phyloP scores from a whole-genome alignment of 2,797 vertebrate genomes.

The Ptychadena robeensis region DNA sequence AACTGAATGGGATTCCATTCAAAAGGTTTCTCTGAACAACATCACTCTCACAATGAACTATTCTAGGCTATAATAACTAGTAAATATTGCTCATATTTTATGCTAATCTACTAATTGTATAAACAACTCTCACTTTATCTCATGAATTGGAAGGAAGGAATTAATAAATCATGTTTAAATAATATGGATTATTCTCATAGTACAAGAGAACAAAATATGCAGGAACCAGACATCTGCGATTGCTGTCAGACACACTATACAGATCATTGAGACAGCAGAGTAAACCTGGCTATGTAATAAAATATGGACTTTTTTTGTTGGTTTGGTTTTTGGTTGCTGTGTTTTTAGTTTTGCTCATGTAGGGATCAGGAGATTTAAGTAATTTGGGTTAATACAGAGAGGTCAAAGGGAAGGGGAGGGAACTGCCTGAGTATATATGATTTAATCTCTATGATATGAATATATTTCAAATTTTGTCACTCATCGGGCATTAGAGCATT shows the following conservation, averaged over 20 bases:
- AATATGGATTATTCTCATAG: background rate
- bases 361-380: too few species aligned
- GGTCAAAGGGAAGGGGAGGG: too few species aligned
- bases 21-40: constrained; percentile 5
- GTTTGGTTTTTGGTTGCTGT: too few species aligned
- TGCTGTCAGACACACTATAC: background rate
- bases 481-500: too few species aligned
- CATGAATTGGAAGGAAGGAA: background rate
- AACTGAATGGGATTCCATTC: background rate
- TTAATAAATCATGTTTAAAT: constrained; percentile 1
- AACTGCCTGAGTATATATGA: too few species aligned
- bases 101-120: constrained; percentile 3
- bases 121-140: background rate
- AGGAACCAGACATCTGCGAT: background rate
- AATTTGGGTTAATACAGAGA: too few species aligned
- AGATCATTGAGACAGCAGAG: background rate
- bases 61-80: background rate
- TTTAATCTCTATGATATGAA: too few species aligned
- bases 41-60: background rate
- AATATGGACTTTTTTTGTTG: too few species aligned
- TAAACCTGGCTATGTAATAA: background rate
- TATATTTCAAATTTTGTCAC: too few species aligned
- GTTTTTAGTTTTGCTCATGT: too few species aligned
- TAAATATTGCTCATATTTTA: constrained; percentile 9
- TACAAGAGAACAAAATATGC: background rate